Evolutionary conservation across 2,797 vertebrate species (phyloP), one percentile per base, ranked within the genome.

Genomic region (Characodon lateralis): DNA sequence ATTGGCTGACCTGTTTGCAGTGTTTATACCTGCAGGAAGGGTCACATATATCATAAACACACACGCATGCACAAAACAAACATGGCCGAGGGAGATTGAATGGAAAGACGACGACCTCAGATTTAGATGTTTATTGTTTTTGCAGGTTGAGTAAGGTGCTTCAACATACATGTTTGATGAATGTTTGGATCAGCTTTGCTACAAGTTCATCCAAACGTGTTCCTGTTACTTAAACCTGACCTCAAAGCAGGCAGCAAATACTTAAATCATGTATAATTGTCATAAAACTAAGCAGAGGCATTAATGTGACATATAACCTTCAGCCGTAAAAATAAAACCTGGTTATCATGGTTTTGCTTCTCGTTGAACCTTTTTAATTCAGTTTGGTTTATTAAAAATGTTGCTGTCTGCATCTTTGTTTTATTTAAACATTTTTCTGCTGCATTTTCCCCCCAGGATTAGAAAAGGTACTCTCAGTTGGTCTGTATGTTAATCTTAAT

Each of bases 211-310:
- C 14, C 66, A 78, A 16, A 26, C 43, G 10, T 13, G 22, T 0
- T 43, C 28, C 26, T 13, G 65, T 53, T 68, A 48, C 46, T 59
- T 77, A 20, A 76, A 24, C 76, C 51, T 24, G 51, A 65, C 63
- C 41, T 83, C 20, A 83, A 83, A 83, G 71, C 82, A 73, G 68
- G 71, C 72, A 68, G 18, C 58, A 78, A 86, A 84, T 35, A 43
- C 26, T 61, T 41, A 80, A 82, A 51, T 61, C 76, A 66, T 74
- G 73, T 73, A 12, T 61, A 22, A 71, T 50, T 66, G 50, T 65
- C 59, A 28, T 22, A 53, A 70, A 72, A 58, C 1, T 12, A 55
- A 46, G 16, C 63, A 66, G 22, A 72, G 43, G 28, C 3, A 63
- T 24, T 24, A 2, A 48, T 69, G 6, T 13, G 26, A 46, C 66